Evolutionary conservation across 2,888 invertebrate species (phyloP).

Genomic region (Cheilosia grossa): DNA sequence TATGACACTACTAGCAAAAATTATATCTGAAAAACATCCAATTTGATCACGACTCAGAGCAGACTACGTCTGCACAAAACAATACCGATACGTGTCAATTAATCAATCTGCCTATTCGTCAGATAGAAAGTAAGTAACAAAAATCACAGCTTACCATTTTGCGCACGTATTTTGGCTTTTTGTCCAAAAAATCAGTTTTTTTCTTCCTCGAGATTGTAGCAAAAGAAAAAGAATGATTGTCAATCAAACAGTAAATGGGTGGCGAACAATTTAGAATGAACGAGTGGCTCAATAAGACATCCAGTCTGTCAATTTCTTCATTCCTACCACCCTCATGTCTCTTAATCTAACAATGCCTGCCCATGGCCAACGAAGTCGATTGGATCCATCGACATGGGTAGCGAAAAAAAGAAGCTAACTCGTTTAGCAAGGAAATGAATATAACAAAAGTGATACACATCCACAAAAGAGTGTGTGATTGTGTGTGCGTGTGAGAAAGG

Average conservation of each 20-base stretch:
- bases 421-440: conserved; percentile 66
- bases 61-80: neutral
- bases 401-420: conserved; percentile 29
- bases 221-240: conserved; percentile 36
- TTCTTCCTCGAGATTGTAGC: neutral
- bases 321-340: conserved; percentile 38
- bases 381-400: conserved; percentile 11
- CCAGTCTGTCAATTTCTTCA: conserved; percentile 60
- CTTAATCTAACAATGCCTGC: conserved; percentile 32
- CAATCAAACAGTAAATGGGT: conserved; percentile 64
- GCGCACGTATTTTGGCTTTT: conserved; percentile 50
- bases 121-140: conserved; percentile 64
- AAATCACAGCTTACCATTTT: conserved; percentile 63
- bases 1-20: neutral
- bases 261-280: conserved; percentile 65
- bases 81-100: conserved; percentile 39
- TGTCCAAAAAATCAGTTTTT: neutral
- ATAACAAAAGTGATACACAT: conserved; percentile 49
- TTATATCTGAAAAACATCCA: conserved; percentile 25
- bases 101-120: conserved; percentile 53
- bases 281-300: conserved; percentile 71
- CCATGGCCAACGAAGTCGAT: conserved; percentile 3
- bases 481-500: conserved; percentile 27
- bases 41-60: neutral
- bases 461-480: neutral